Conservation (phyloP, 1,140 invertebrate species). For the Matsumurasca onukii region DNA sequence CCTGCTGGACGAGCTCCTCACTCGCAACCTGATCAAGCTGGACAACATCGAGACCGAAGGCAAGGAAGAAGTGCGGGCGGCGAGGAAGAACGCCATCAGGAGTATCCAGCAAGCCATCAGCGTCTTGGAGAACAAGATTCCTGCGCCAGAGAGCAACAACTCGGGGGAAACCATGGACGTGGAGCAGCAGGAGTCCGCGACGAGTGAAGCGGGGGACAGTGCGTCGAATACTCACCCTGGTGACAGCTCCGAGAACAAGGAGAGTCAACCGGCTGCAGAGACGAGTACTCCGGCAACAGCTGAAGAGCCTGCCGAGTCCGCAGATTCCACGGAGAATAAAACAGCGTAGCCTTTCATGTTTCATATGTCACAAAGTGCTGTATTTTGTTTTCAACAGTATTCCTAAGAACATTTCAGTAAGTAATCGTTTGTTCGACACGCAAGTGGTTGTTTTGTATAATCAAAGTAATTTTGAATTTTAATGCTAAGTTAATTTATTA, state of each 20-base stretch:
- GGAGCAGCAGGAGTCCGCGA: not conserved
- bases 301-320: too few species aligned
- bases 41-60: conserved; percentile 92
- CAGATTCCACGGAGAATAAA: not conserved
- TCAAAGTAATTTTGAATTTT: too few species aligned
- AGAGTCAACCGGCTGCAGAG: not conserved
- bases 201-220: not conserved
- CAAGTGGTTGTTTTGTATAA: conserved; percentile 7
- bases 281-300: not conserved
- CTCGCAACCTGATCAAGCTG: conserved; percentile 84
- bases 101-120: conserved; percentile 84
- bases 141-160: conserved; percentile 32
- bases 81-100: conserved; percentile 83
- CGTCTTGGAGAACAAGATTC: conserved; percentile 69
- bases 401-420: conserved; percentile 9
- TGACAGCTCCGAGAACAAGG: not conserved
- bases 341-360: not conserved
- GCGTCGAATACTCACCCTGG: not conserved
- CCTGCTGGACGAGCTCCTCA: conserved; percentile 93
- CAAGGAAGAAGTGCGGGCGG: conserved; percentile 81
- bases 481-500: conserved; percentile 15
- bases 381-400: conserved; percentile 5
- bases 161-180: not conserved
- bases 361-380: not conserved
- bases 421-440: conserved; percentile 1